phyloP scores from a whole-genome alignment of 1,140 invertebrate species.

The Formica exsecta region DNA sequence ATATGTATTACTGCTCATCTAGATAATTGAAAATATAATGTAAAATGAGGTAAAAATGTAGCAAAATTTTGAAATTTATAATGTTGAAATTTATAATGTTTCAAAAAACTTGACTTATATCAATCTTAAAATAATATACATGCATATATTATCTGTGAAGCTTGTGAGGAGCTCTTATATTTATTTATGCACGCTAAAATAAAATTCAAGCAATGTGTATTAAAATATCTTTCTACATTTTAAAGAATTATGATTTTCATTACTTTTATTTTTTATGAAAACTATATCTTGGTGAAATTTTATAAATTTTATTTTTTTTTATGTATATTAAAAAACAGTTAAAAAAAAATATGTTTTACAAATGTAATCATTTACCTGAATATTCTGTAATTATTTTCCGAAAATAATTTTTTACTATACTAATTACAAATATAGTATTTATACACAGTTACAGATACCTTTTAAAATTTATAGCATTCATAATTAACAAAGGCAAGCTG shows the following conservation, averaged over 20 bases:
- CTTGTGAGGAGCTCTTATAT: constrained; percentile 16
- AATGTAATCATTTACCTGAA: background rate
- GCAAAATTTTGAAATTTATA: too few species aligned
- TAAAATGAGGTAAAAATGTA: background rate
- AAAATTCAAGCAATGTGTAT: constrained; percentile 17
- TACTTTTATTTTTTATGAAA: background rate
- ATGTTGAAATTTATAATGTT: too few species aligned
- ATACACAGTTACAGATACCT: constrained; percentile 10
- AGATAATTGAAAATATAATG: constrained; percentile 4
- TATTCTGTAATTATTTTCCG: background rate
- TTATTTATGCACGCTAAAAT: constrained; percentile 19
- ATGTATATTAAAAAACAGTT: background rate
- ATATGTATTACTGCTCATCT: background rate
- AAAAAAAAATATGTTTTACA: background rate
- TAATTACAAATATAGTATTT: constrained; percentile 11
- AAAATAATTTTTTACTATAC: background rate
- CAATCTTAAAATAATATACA: constrained; percentile 30
- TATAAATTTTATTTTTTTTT: background rate
- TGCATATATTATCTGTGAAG: constrained; percentile 41
- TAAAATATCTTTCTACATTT: constrained; percentile 5
- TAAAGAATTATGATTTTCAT: constrained; percentile 12
- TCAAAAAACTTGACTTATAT: constrained; percentile 8
- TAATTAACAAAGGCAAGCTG: constrained; percentile 40
- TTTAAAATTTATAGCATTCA: constrained; percentile 40
- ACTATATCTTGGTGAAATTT: background rate